A percentile compares a stretch with the other conserved stretches of the same genome.
phyloP scores from a whole-genome alignment of 2,113 vertebrate species.

The Sturnira hondurensis region DNA sequence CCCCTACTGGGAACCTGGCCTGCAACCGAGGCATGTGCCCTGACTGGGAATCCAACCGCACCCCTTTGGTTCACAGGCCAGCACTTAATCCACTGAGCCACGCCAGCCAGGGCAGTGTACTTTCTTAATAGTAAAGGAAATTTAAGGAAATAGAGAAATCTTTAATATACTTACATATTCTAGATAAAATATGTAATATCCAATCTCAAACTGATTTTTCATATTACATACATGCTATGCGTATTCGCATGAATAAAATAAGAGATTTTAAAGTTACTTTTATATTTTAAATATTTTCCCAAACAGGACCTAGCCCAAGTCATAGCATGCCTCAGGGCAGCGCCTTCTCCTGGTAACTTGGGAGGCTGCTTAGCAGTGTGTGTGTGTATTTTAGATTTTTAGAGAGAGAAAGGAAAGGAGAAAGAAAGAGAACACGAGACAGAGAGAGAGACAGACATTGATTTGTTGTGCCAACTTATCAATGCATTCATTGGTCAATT shows the following conservation, averaged over 20 bases:
- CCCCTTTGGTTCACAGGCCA: too few relatives aligned
- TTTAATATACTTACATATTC: background rate
- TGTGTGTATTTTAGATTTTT: background rate
- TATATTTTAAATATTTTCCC: background rate
- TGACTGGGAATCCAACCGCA: too few relatives aligned
- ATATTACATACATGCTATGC: background rate
- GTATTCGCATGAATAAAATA: background rate
- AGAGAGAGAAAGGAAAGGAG: too few relatives aligned
- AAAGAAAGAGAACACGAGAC: too few relatives aligned
- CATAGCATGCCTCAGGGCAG: too few relatives aligned
- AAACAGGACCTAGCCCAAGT: background rate
- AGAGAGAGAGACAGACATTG: too few relatives aligned
- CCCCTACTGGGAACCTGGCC: too few relatives aligned
- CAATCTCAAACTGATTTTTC: background rate
- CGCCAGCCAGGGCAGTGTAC: too few relatives aligned
- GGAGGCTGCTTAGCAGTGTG: background rate
- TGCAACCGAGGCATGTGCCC: too few relatives aligned
- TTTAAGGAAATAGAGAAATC: background rate
- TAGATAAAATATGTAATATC: background rate
- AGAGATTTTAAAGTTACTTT: background rate
- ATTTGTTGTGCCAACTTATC: too few relatives aligned
- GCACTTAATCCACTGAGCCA: too few relatives aligned
- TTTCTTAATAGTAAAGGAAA: background rate
- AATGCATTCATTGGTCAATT: too few relatives aligned
- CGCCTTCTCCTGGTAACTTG: background rate